Base-by-base conservation (phyloP, 2,888 invertebrate species). In the Argyra leucocephala region DNA sequence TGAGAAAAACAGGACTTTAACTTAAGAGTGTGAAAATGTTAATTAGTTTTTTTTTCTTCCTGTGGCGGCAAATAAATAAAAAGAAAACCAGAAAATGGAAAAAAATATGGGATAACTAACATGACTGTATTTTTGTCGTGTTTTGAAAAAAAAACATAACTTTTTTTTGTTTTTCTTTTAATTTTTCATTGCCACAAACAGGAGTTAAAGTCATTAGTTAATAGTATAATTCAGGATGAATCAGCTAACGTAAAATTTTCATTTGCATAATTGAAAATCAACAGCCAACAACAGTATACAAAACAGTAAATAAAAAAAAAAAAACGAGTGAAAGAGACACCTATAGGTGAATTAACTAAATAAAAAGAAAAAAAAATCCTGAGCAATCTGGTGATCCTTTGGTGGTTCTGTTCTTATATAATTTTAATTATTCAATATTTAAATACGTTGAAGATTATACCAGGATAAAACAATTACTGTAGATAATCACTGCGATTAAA, bases 211-310 rank as follows among this genome's bases (percentile, higher is more conserved):
- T 48, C 48, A 48, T 48, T 48, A 48, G 48, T 48, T 48, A 48
- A 48, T 48, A 48, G 48, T 15, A 48, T 48, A 48, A 48, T 48
- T 48, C 48, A 48, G 48, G 48, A 48, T 48, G 48, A 48, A 15
- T n/a, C 48, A 48, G n/a, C 48, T 48, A 48, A 48, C 48, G 18
- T 48, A 18, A 48, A 2, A 48, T 12, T 12, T 18, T 48, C 12
- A 48, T 48, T 48, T 48, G 48, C 48, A 48, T 48, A 48, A 48
- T 48, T 48, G 48, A 48, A 48, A 48, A 48, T 48, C 15, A 48
- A 48, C 2, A 48, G 5, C 7, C 5, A 48, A 48, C 31, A 5
- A 7, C 31, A 7, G 31, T 31, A 3, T 3, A 15, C 48, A 48
- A n/a, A 2, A 48, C 3, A 48, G 48, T 48, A 18, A 48, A n/a